phyloP scores from a whole-genome alignment of 2,888 invertebrate species.

The Stratiomys singularior region DNA sequence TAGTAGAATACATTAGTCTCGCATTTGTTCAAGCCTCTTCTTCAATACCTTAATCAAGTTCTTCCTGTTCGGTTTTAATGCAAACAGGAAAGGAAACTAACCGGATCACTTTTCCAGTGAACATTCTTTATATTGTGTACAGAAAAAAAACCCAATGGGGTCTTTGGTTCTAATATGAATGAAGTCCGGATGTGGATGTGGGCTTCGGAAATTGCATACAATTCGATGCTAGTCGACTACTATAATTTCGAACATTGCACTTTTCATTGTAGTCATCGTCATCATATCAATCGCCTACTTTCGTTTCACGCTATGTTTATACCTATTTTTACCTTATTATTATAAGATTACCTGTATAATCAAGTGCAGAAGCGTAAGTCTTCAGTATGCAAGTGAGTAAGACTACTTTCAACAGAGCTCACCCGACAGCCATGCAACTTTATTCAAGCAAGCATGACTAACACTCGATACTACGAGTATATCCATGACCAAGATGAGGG shows the following conservation, averaged over 20 bases:
- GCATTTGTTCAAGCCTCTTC: not conserved
- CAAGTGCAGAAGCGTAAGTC: not conserved
- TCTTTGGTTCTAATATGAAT: not conserved
- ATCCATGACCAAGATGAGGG: not conserved
- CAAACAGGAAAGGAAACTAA: not conserved
- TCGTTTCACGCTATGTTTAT: not conserved
- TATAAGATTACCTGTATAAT: conserved; percentile 15
- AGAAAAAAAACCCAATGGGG: not conserved
- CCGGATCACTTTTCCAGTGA: not conserved
- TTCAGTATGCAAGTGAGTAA: not conserved
- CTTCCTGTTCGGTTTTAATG: not conserved
- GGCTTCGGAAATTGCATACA: conserved; percentile 7
- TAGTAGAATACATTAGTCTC: not conserved
- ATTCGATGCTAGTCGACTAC: not conserved
- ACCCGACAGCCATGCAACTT: not conserved
- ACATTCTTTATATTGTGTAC: not conserved
- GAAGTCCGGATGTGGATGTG: conserved; percentile 6
- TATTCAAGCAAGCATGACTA: not conserved
- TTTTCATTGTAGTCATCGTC: not conserved
- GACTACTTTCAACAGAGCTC: not conserved
- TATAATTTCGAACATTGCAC: conserved; percentile 1
- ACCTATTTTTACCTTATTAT: not conserved
- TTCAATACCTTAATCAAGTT: not conserved
- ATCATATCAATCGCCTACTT: not conserved
- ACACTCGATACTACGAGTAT: not conserved